Conservation (phyloP, 2,888 invertebrate genomes). For the Smittia sp. region DNA sequence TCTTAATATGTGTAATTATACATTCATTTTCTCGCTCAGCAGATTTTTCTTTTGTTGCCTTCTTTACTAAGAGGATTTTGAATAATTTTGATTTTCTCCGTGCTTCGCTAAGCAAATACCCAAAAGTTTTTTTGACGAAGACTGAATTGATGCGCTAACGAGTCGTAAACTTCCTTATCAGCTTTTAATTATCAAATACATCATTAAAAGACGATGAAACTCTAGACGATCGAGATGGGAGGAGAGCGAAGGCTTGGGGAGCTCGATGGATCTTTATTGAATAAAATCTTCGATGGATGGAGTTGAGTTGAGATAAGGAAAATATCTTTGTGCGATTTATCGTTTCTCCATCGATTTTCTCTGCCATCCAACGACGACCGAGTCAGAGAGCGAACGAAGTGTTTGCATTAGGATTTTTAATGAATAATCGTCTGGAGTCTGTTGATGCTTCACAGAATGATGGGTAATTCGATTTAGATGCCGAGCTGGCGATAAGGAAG, state of each 20-base stretch:
- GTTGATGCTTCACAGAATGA: slow-evolving; percentile 23
- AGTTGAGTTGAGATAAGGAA: neutral
- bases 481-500: neutral
- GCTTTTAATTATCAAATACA: slow-evolving; percentile 26
- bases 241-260: neutral
- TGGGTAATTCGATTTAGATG: slow-evolving; percentile 35
- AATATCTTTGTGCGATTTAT: slow-evolving; percentile 11
- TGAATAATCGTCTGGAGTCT: slow-evolving; percentile 19
- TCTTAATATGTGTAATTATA: slow-evolving; percentile 40
- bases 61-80: too few species aligned
- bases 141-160: neutral
- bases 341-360: slow-evolving; percentile 15
- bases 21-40: slow-evolving; percentile 30
- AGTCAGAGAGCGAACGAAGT: neutral
- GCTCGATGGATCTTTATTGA: neutral
- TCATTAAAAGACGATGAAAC: slow-evolving; percentile 24
- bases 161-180: slow-evolving; percentile 35
- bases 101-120: too few species aligned
- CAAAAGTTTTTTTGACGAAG: too few species aligned
- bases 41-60: neutral
- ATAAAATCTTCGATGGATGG: neutral
- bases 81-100: too few species aligned
- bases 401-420: slow-evolving; percentile 11
- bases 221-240: neutral
- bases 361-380: neutral